Base-by-base conservation (phyloP, 2,797 vertebrate genomes). In the Gallinago stenura region DNA sequence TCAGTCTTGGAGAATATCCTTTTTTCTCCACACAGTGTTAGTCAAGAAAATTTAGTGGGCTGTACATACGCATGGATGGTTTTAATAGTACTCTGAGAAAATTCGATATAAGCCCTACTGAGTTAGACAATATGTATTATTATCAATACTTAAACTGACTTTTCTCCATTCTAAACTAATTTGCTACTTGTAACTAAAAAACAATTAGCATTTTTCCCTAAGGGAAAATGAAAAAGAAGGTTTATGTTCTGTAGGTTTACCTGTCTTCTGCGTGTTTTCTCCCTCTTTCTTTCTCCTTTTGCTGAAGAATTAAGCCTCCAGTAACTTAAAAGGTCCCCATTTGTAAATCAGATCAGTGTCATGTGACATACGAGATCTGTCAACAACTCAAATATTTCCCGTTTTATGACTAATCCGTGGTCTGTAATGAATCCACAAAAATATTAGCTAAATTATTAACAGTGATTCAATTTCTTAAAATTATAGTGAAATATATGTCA, bases 141-240 rank as follows among this genome's bases (percentile, higher is more conserved):
- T 77, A 66, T 45, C 56, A 73, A 64, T 91, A 85, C 78, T 91
- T 95, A 68, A 61, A 51, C 21, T 57, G 66, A 53, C 60, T 84
- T 92, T 88, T 84, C 26, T 84, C 33, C 18, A 0, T 84, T 83
- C 64, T 85, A 92, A 83, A 15, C 48, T 79, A 82, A 83, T 88
- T 87, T 95, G 9, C n/a, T 90, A 66, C 20, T 68, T 90, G 56
- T 80, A 92, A 72, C 81, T 80, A 58, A 87, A 93, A 89, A 76
- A 50, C 33, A 56, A 72, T 51, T 65, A 69, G n/a, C 13, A n/a
- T 78, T 82, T 94, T 78, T 83, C 69, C 50, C 46, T n/a, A 70
- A 39, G 9, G 30, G 31, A 83, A 80, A 58, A 69, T 69, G 1
- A 46, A 64, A 81, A 65, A 71, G 28, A 48, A 19, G 15, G n/a